These are phyloP conservation scores for Drosophila obscura DNA, from an alignment of 1,140 invertebrate species.

Conservation along the genomic window DNA sequence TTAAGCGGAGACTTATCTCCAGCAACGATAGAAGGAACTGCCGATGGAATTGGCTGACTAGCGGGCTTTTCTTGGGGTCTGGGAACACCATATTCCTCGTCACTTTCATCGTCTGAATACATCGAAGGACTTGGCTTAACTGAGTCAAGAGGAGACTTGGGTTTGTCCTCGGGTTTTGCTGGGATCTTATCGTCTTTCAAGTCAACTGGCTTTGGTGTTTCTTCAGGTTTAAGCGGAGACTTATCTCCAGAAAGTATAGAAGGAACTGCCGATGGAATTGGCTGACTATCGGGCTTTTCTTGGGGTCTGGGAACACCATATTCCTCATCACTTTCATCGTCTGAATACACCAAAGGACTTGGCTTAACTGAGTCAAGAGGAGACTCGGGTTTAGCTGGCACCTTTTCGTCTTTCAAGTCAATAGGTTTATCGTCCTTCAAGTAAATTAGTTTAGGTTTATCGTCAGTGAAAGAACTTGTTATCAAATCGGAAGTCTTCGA, in stretches of 20 bases:
- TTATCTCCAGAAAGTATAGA: background rate
- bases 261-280: background rate
- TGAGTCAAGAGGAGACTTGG: constrained; percentile 6
- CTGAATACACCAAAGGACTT: background rate
- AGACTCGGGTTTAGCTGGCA: background rate
- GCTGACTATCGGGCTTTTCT: constrained; percentile 3
- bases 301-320: background rate
- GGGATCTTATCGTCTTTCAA: background rate
- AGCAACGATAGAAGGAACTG: too few relatives aligned
- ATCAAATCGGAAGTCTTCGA: background rate
- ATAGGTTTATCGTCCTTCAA: too few relatives aligned
- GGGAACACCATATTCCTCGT: too few relatives aligned
- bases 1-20: too few relatives aligned
- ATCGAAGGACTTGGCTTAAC: background rate
- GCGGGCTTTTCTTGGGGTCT: too few relatives aligned
- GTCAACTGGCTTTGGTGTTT: background rate
- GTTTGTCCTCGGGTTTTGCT: constrained; percentile 4
- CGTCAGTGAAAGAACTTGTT: background rate
- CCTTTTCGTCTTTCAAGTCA: background rate
- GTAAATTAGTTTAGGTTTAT: background rate
- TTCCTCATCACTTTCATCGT: constrained; percentile 8
- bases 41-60: too few relatives aligned
- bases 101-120: too few relatives aligned
- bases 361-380: constrained; percentile 8
- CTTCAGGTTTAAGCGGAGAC: background rate